Conservation (phyloP, 2,888 invertebrate genomes). For the Zygaena filipendulae region DNA sequence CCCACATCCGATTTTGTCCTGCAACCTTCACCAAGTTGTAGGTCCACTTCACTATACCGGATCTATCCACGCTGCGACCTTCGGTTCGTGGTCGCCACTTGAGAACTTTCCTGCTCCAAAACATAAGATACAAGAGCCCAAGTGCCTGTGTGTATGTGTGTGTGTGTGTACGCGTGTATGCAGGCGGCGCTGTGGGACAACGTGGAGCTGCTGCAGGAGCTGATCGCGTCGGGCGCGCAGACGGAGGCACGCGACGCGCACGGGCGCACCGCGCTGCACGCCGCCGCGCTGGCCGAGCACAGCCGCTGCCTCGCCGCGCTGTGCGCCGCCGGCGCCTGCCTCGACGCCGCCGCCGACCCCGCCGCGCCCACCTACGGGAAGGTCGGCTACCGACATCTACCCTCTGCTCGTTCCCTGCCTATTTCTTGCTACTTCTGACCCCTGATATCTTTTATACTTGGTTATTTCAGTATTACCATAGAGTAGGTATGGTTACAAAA, state of each 20-base stretch:
- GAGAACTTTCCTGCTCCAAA: too few relatives aligned
- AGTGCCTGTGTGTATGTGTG: conserved; percentile 12
- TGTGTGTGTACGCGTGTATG: not conserved
- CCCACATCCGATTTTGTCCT: too few relatives aligned
- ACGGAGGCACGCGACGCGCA: conserved; percentile 79
- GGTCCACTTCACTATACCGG: too few relatives aligned
- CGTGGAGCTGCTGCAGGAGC: conserved; percentile 83
- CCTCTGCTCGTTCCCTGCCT: too few relatives aligned
- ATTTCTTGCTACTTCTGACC: too few relatives aligned
- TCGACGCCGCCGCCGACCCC: conserved; percentile 75
- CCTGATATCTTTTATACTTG: too few relatives aligned
- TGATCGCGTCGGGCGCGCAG: conserved; percentile 75
- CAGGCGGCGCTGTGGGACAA: conserved; percentile 91
- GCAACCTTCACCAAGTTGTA: too few relatives aligned
- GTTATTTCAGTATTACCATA: too few relatives aligned
- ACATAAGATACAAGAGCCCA: conserved; percentile 13
- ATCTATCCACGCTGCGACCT: too few relatives aligned
- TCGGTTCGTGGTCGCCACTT: conserved; percentile 1
- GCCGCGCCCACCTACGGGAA: conserved; percentile 75
- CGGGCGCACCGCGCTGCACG: conserved; percentile 83
- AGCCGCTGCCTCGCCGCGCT: conserved; percentile 80
- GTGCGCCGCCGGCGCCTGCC: conserved; percentile 76
- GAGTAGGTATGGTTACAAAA: too few relatives aligned
- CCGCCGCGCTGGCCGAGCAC: conserved; percentile 82
- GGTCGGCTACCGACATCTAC: too few relatives aligned